Evolutionary conservation across 2,113 vertebrate genomes (phyloP).

Genomic region (Syrmaticus mikado): DNA sequence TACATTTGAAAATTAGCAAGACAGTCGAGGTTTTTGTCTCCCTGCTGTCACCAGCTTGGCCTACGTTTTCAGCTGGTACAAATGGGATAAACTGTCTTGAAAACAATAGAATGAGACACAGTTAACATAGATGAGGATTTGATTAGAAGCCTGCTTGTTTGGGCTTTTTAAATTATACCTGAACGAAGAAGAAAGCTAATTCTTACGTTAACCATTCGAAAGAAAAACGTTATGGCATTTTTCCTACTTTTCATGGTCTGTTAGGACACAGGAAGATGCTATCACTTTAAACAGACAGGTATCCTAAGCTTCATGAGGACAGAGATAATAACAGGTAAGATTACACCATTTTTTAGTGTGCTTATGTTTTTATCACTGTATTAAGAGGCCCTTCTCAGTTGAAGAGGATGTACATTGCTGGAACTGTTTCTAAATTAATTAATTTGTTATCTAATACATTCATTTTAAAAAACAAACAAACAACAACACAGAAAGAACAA

Average conservation of each 20-base stretch:
- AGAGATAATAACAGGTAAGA: neutral
- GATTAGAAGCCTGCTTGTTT: neutral
- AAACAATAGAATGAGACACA: slow-evolving; percentile 25
- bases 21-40: slow-evolving; percentile 14
- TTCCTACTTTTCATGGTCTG: slow-evolving; percentile 26
- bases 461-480: neutral
- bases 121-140: neutral
- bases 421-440: neutral
- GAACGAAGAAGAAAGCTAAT: slow-evolving; percentile 15
- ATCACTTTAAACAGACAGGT: slow-evolving; percentile 12
- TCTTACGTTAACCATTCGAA: neutral
- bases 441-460: neutral
- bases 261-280: neutral
- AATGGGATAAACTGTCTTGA: slow-evolving; percentile 40
- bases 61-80: slow-evolving; percentile 37
- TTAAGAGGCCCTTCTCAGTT: neutral
- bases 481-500: neutral
- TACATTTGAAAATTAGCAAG: slow-evolving; percentile 41
- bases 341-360: neutral
- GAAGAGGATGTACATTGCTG: neutral
- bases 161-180: neutral
- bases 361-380: neutral
- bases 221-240: slow-evolving; percentile 20
- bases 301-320: neutral
- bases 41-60: neutral